Evolutionary conservation across 1,140 invertebrate genomes (phyloP).

Genomic region (Drosophila kurseongensis): DNA sequence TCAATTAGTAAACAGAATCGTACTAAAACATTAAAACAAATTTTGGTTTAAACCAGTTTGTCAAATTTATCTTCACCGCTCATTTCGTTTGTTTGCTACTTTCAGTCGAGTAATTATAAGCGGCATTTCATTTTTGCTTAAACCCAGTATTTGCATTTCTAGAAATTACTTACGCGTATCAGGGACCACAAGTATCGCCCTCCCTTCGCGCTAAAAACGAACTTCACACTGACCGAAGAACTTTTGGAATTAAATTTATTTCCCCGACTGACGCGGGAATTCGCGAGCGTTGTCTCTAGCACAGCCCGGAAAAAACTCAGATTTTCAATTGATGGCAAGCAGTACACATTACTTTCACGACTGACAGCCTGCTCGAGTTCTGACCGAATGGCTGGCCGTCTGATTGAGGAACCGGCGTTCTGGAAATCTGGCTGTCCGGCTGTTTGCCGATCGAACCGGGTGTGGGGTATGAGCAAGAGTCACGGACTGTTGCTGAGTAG

Average conservation of each 20-base stretch:
- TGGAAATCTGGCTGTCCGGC: conserved; percentile 17
- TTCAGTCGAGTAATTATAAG: conserved; percentile 12
- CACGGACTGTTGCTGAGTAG: conserved; percentile 38
- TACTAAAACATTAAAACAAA: conserved; percentile 5
- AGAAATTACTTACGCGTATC: conserved; percentile 13
- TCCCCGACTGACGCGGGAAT: neutral
- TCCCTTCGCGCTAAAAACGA: conserved; percentile 35
- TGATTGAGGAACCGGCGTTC: conserved; percentile 6
- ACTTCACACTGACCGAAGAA: conserved; percentile 45
- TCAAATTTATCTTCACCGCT: conserved; percentile 2
- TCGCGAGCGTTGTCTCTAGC: conserved; percentile 4
- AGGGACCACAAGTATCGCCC: neutral
- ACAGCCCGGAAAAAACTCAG: conserved; percentile 41
- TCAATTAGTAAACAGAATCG: conserved; percentile 22
- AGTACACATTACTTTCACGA: conserved; percentile 19
- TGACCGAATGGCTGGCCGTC: conserved; percentile 28
- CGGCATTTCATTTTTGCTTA: neutral
- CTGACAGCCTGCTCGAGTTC: conserved; percentile 28
- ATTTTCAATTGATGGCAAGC: conserved; percentile 57
- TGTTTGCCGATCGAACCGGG: conserved; percentile 8
- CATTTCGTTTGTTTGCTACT: neutral
- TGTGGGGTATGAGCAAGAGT: conserved; percentile 8
- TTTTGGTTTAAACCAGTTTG: conserved; percentile 42
- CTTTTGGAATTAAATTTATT: conserved; percentile 28
- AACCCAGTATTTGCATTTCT: conserved; percentile 24